Evolutionary conservation across 2,888 invertebrate genomes (phyloP).

Genomic region (Schizotus pectinicornis): DNA sequence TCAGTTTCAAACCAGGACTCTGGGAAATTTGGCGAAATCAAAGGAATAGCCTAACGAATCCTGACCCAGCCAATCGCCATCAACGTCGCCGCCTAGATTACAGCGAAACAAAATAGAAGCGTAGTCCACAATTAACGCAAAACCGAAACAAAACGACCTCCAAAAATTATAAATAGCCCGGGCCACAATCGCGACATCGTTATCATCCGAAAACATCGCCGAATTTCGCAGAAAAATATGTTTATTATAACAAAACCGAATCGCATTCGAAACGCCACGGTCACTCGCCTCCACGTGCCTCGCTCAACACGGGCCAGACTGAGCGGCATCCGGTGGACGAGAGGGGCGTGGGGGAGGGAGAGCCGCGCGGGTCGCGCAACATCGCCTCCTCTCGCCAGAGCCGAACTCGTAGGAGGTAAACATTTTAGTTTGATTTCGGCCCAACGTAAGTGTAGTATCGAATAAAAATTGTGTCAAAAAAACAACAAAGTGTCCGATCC

Average conservation of each 20-base stretch:
- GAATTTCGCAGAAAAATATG: slow-evolving; percentile 4
- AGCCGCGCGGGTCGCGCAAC: slow-evolving; percentile 34
- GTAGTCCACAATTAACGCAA: not conserved
- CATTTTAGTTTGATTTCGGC: slow-evolving; percentile 57
- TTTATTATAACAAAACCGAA: slow-evolving; percentile 7
- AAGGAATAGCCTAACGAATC: not conserved
- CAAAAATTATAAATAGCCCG: not conserved
- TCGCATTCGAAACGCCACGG: slow-evolving; percentile 46
- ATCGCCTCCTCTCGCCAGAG: slow-evolving; percentile 41
- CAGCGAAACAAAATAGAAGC: no score
- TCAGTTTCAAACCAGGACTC: no score
- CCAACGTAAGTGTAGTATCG: slow-evolving; percentile 47
- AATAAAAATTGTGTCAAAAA: slow-evolving; percentile 35
- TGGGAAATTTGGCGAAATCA: no score
- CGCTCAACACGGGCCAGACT: slow-evolving; percentile 49
- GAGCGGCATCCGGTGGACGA: slow-evolving; percentile 40
- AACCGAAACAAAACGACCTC: slow-evolving; percentile 8
- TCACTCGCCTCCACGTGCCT: slow-evolving; percentile 58
- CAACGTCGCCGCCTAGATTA: no score
- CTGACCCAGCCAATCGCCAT: slow-evolving; percentile 14
- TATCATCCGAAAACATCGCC: slow-evolving; percentile 1
- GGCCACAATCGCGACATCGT: not conserved
- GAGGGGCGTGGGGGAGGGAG: slow-evolving; percentile 34
- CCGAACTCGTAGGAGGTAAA: slow-evolving; percentile 55
- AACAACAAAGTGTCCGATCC: not conserved